Base-by-base conservation (phyloP, 2,888 invertebrate genomes). In the Caenorhabditis imperialis region DNA sequence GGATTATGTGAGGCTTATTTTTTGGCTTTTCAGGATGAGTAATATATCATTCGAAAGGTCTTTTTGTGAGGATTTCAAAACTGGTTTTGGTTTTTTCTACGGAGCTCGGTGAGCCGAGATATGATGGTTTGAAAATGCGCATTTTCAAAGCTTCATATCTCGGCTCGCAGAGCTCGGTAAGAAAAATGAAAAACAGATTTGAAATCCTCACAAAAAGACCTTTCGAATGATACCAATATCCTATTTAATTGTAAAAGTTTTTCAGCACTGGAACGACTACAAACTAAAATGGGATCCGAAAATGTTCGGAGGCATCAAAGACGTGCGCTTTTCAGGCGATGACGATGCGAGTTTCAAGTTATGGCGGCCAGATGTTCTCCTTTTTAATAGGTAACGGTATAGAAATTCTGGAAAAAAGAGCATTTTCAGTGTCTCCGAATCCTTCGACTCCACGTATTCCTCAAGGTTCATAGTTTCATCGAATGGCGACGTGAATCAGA, bases 261-360 rank as follows among this genome's bases (percentile, higher is more conserved):
- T 81, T 45, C 33, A 82, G 82, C 79, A 78, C 45, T 82, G 82
- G 82, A 75, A 69, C 20, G 82, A 82, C 57, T 82, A 82, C 60
- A 82, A 82, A 50, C 48, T 82, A 16, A 55, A 51, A 37, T 82
- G 82, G 82, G 78, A 82, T 70, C 82, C 82, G 3, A 60, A 61
- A n/a, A 47, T 54, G 38, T 82, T 78, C 27, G 82, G 82, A 0
- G 78, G 79, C 18, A 81, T 82, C 20, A 30, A 51, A 22, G 76
- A 81, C 54, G 74, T 78, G 7, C 60, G 80, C 10, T 78, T 81
- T 73, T 60, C 50, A 40, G 80, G 79, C 2, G 76, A 72, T 16
- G 58, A 77, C 4, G 78, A 79, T 53, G 82, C 82, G 0, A 65
- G 74, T 16, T 78, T 79, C 58, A 77, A 77, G 33, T 48, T 82